Percentiles rank a stretch among this genome's conserved stretches.
Conservation (phyloP, 2,888 invertebrate species). For the Drosophila emarginata region DNA sequence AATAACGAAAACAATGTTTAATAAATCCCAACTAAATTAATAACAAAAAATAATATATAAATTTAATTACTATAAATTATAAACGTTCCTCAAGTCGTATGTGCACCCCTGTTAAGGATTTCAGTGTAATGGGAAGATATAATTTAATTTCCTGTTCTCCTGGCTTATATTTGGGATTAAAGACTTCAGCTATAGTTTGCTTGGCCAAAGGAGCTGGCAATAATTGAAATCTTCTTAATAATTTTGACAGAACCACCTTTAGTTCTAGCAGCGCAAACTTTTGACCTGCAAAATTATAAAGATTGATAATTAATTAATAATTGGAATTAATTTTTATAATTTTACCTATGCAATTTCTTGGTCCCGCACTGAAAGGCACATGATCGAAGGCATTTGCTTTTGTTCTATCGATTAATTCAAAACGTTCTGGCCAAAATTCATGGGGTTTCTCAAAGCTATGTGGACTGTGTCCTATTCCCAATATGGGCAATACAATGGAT, state of each 20-base stretch:
- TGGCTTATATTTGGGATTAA: constrained; percentile 32
- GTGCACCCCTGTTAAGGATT: constrained; percentile 48
- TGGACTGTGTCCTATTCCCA: constrained; percentile 68
- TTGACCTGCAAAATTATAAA: constrained; percentile 73
- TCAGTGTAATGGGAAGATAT: constrained; percentile 44
- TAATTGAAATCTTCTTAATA: constrained; percentile 83
- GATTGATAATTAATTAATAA: background rate
- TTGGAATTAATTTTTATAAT: background rate
- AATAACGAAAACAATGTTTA: background rate
- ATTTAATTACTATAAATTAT: background rate
- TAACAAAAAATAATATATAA: background rate
- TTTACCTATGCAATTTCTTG: constrained; percentile 83
- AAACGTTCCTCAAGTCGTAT: constrained; percentile 39
- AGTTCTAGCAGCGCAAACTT: constrained; percentile 84
- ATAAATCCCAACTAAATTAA: background rate
- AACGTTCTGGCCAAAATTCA: constrained; percentile 83
- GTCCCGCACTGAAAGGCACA: constrained; percentile 86
- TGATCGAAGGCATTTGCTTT: constrained; percentile 83
- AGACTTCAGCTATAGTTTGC: constrained; percentile 67
- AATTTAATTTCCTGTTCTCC: constrained; percentile 45
- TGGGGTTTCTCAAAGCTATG: constrained; percentile 67
- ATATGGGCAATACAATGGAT: constrained; percentile 61
- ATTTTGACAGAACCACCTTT: constrained; percentile 83
- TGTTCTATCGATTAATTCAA: constrained; percentile 41
- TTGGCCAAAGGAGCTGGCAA: constrained; percentile 81